Conservation (phyloP, 1,140 invertebrate genomes). For the Diabrotica virgifera region DNA sequence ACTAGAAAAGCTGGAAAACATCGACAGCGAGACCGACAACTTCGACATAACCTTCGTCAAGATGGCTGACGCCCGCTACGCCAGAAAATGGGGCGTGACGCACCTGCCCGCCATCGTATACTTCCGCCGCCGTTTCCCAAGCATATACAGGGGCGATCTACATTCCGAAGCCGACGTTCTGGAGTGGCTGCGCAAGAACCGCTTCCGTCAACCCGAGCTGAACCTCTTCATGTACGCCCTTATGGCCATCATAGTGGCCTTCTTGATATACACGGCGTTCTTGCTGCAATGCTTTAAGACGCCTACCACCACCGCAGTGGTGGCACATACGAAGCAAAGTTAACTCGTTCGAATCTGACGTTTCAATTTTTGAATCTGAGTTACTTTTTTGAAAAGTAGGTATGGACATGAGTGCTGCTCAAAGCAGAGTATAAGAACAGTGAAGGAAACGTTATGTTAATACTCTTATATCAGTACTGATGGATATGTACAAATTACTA, state of each 20-base stretch:
- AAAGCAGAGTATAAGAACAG: not conserved
- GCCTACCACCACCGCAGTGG: constrained; percentile 48
- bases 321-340: constrained; percentile 57
- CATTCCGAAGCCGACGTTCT: constrained; percentile 83
- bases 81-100: constrained; percentile 92
- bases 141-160: constrained; percentile 88
- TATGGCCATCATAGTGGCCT: constrained; percentile 79
- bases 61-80: constrained; percentile 88
- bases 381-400: not conserved
- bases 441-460: not conserved
- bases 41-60: constrained; percentile 94
- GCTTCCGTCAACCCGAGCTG: constrained; percentile 88
- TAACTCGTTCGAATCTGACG: constrained; percentile 13
- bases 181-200: constrained; percentile 90
- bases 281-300: constrained; percentile 84
- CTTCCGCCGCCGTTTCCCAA: constrained; percentile 90
- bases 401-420: not conserved
- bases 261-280: constrained; percentile 87
- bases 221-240: constrained; percentile 94
- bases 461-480: not conserved
- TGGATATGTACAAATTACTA: not conserved
- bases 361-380: not conserved
- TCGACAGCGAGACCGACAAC: constrained; percentile 90
- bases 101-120: constrained; percentile 89
- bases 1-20: constrained; percentile 82